Conservation (phyloP, 2,888 invertebrate genomes). For the Stegana nigrithorax region DNA sequence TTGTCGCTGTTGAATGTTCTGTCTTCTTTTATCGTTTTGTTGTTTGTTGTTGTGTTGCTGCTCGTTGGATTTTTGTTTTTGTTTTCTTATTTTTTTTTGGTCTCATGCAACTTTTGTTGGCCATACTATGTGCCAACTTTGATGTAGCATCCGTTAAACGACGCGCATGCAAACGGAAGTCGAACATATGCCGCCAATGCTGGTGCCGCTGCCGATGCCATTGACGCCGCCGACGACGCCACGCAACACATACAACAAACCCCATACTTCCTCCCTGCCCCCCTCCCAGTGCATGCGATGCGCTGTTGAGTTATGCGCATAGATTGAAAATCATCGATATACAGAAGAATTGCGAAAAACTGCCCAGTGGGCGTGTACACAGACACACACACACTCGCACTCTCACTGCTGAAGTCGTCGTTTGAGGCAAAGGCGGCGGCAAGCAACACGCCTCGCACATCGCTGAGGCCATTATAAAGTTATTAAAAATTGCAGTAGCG, state of each 20-base stretch:
- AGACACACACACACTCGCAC: slow-evolving; percentile 25
- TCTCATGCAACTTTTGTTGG: slow-evolving; percentile 28
- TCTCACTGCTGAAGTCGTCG: not conserved
- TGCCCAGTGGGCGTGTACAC: slow-evolving; percentile 2
- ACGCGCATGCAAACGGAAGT: slow-evolving; percentile 47
- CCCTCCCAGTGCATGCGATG: slow-evolving; percentile 17
- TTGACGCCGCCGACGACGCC: slow-evolving; percentile 29
- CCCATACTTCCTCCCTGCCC: not conserved
- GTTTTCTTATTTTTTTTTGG: slow-evolving; percentile 13
- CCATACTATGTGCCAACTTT: slow-evolving; percentile 53
- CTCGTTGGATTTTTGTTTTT: not conserved
- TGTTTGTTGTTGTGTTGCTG: slow-evolving; percentile 14
- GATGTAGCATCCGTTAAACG: slow-evolving; percentile 62
- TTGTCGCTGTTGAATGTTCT: slow-evolving; percentile 43
- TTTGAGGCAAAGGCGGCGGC: not conserved
- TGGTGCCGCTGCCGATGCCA: not conserved
- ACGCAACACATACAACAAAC: slow-evolving; percentile 31
- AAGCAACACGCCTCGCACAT: no score
- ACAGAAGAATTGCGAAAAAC: slow-evolving; percentile 50
- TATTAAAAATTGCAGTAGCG: slow-evolving; percentile 53
- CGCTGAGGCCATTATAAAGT: slow-evolving; percentile 57
- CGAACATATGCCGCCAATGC: slow-evolving; percentile 60
- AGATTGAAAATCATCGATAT: slow-evolving; percentile 62
- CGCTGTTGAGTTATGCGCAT: slow-evolving; percentile 54
- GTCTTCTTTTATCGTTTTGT: slow-evolving; percentile 10